These are phyloP conservation scores for Podarcis lilfordi DNA, from an alignment of 2,797 vertebrate genomes.

Conservation along the genomic window DNA sequence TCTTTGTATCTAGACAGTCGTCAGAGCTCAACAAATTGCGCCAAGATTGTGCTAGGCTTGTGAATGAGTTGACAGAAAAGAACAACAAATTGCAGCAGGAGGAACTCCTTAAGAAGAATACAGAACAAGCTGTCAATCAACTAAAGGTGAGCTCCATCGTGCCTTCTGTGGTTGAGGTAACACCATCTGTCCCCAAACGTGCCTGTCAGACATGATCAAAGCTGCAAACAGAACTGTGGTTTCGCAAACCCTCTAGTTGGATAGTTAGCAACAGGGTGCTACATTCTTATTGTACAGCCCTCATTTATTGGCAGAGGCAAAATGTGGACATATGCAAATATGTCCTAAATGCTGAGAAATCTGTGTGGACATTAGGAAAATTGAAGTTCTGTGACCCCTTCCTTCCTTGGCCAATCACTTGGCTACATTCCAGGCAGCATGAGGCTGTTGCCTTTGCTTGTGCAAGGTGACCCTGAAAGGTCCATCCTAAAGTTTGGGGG, in stretches of 20 bases:
- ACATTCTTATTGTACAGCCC: not conserved
- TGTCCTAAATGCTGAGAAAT: not conserved
- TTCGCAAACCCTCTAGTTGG: not conserved
- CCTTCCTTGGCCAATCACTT: not conserved
- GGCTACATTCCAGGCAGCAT: not conserved
- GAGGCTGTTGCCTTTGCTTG: not conserved
- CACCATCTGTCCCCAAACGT: not conserved
- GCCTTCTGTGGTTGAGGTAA: not conserved
- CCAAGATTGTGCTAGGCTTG: slow-evolving; percentile 88
- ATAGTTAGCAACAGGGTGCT: not conserved
- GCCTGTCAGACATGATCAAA: not conserved
- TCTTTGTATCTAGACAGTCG: slow-evolving; percentile 84
- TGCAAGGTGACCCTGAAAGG: not conserved
- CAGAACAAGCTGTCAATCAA: slow-evolving; percentile 88
- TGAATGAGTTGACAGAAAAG: slow-evolving; percentile 92
- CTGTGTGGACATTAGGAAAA: not conserved
- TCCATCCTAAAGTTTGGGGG: not conserved
- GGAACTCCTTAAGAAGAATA: slow-evolving; percentile 93
- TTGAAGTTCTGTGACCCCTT: not conserved
- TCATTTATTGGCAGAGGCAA: not conserved
- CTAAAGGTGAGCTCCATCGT: slow-evolving; percentile 75
- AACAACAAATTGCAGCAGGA: slow-evolving; percentile 93
- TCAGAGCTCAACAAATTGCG: slow-evolving; percentile 94
- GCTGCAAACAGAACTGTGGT: not conserved
- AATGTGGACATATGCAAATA: not conserved